Evolutionary conservation across 2,113 vertebrate species (phyloP), one percentile per base, ranked within the genome.

Genomic region (Sinocyclocheilus anshuiensis): DNA sequence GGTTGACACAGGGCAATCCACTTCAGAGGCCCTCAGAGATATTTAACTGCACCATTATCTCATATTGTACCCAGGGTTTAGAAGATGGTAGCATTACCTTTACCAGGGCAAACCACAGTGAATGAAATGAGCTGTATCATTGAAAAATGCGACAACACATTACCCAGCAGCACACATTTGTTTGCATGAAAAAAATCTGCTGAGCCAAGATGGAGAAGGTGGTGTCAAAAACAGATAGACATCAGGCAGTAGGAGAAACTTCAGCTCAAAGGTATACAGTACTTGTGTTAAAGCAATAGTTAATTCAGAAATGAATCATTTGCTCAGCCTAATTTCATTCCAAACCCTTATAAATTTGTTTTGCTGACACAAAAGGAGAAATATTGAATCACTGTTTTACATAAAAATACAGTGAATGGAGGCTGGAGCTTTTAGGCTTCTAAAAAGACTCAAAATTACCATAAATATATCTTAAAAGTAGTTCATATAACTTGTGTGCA

Each of bases 1-100:
- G 81, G 85, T 86, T 84, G 77, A 84, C 83, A 84, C 39, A 88
- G 81, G 45, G 78, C 59, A 48, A 77, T 85, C 57, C 74, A 80
- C 77, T 80, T 36, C 81, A 86, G 77, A 80, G 79, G 59, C 24
- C 48, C 50, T 63, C 76, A 33, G 36, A 86, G 69, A 84, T 83
- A 12, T 76, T 45, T 67, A 10, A 86, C 48, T 45, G 76, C 76
- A 81, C 69, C 67, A 71, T 84, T 89, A 16, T 55, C 3, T 77
- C 9, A 20, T 42, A 42, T 20, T 74, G 18, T 71, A 72, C 83
- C 55, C n/a, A 29, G 33, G 20, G 42, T 79, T 78, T 53, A 18
- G 18, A 79, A 63, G 24, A 65, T 22, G 83, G 42, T 45, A 53
- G 4, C 53, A 45, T 81, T 77, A 85, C 83, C 71, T 85, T 86